Percentiles rank a stretch among this genome's conserved stretches.
phyloP scores from a whole-genome alignment of 1,140 invertebrate species.

The Colletes gigas region DNA sequence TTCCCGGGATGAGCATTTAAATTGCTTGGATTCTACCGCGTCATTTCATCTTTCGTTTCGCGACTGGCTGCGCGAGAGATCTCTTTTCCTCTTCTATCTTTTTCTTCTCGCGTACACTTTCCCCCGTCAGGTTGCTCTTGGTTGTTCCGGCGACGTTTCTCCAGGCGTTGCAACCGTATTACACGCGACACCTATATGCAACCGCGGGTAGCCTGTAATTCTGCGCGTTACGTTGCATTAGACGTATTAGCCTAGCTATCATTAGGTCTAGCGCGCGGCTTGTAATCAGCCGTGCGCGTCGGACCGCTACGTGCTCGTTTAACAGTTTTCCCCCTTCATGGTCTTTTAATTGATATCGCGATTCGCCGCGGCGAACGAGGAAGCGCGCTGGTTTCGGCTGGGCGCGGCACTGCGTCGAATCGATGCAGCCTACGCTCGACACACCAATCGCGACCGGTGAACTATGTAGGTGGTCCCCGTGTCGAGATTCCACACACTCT shows the following conservation, averaged over 20 bases:
- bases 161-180: conserved; percentile 45
- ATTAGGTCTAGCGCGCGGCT: conserved; percentile 39
- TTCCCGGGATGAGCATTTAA: conserved; percentile 50
- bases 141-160: background rate
- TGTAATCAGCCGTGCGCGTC: conserved; percentile 40
- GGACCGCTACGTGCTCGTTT: background rate
- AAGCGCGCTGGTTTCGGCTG: background rate
- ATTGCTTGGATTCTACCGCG: conserved; percentile 46
- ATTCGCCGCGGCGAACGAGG: background rate
- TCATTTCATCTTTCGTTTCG: background rate
- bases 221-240: conserved; percentile 56
- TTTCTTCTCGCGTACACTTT: background rate
- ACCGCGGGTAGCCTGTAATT: conserved; percentile 46
- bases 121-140: too few relatives aligned
- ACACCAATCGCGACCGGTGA: background rate
- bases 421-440: background rate
- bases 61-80: background rate
- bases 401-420: background rate
- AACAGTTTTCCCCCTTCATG: background rate
- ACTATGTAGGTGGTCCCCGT: background rate
- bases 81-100: background rate
- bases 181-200: conserved; percentile 43
- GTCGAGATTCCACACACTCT: background rate
- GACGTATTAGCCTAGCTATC: conserved; percentile 46
- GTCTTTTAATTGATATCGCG: conserved; percentile 33